Base-by-base conservation (phyloP, 92 coral and sea anemone genomes). In the Metridium senile region DNA sequence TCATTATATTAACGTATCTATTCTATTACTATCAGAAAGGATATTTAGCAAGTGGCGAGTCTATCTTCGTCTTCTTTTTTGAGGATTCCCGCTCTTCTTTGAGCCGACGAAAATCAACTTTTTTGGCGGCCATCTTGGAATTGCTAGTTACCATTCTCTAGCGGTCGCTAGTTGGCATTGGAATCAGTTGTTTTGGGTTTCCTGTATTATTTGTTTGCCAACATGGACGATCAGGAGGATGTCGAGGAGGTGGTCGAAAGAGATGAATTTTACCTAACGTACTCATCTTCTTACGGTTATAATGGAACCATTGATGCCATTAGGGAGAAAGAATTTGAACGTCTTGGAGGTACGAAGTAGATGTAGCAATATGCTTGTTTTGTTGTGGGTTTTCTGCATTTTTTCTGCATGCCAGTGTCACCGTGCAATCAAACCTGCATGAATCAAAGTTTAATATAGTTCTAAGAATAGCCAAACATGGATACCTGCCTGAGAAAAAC, bases 1-100 rank as follows among this genome's bases (percentile, higher is more conserved):
- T 27, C 7, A 65, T 9, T 2, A 27, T 18, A 27, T 28, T n/a
- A 65, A 65, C 31, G 13, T 39, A 13, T 4, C 49, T 4, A 39
- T 39, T 39, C 49, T 39, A 39, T 4, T 13, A 39, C 49, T 39
- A 30, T 53, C 13, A 47, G 1, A 87, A 84, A 91, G 93, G 93
- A 89, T 92, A 94, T 86, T 85, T 92, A 19, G 98, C 98, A 1
- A 94, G 79, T 32, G 98, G 98, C 17, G 98, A 94, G 53, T 93
- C 86, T 58, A 94, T 87, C 77, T 92, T 92, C 82, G 76, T 84
- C 75, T 89, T 94, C 65, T 84, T 78, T 70, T 80, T 90, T 27
- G 54, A 33, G 39, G 80, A 57, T 79, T 89, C 89, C 34, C 89
- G 86, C 70, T 89, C 91, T 33, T 78, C 87, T 85, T 84, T 92